Base-by-base conservation (phyloP, 1,140 invertebrate species). In the Hetaerina americana region DNA sequence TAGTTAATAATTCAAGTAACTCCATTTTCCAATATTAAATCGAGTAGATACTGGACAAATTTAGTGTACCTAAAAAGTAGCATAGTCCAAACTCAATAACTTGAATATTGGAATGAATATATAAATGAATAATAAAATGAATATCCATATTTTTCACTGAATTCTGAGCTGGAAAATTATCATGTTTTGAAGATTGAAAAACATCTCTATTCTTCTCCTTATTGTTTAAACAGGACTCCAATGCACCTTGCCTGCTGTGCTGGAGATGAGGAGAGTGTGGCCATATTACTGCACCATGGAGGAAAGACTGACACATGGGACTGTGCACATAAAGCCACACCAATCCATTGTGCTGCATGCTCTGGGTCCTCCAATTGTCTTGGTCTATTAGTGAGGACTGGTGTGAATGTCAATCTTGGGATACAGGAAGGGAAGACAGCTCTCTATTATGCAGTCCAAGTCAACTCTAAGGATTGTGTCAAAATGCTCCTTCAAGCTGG, bases 171-270 rank as follows among this genome's bases (percentile, higher is more conserved):
- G n/a, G n/a, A n/a, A n/a, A n/a, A n/a, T n/a, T n/a, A n/a, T n/a
- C n/a, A n/a, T n/a, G n/a, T n/a, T n/a, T n/a, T n/a, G n/a, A n/a
- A n/a, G n/a, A n/a, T n/a, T n/a, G n/a, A n/a, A n/a, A n/a, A n/a
- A n/a, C n/a, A n/a, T n/a, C n/a, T n/a, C n/a, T n/a, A n/a, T n/a
- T n/a, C n/a, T n/a, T n/a, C n/a, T n/a, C n/a, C n/a, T n/a, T 40
- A 40, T 28, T 28, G 71, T 26, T 72, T 26, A 82, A 81, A 27
- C 73, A 90, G 90, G 78, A 90, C 88, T 5, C 85, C 90, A 10
- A 78, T 95, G 22, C 93, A 95, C 79, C 84, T 94, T 74, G 90
- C 92, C 31, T 88, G 90, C 69, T 84, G 85, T 75, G 84, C 84
- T 22, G 88, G 88, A 0, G 87, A 85, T 66, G 80, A 83, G 25